Base-by-base conservation (phyloP, 2,797 vertebrate species). In the Odontamblyopus rebecca region DNA sequence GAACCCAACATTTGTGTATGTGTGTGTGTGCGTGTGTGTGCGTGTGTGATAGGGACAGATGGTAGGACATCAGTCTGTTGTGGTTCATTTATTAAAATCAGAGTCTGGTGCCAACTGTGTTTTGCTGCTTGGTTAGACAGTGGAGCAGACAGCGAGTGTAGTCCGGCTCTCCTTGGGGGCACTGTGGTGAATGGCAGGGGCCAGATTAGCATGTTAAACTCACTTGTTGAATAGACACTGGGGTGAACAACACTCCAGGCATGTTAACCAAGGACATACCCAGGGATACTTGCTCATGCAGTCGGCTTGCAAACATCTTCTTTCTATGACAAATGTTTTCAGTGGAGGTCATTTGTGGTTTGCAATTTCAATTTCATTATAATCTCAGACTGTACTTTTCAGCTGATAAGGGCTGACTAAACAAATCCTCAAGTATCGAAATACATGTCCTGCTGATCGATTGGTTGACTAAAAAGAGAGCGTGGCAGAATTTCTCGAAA, bases 161-260 rank as follows among this genome's bases (percentile, higher is more conserved):
- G 48, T 67, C 62, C 27, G 48, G 74, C 73, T 77, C 69, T 78
- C 78, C 75, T 75, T 82, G 71, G 27, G 70, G 70, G 76, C 73
- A 72, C 84, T 77, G 70, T 79, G 76, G 32, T 77, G 76, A 86
- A 85, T 79, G 79, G 80, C 79, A 75, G 67, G 69, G 75, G 77
- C 71, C 74, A 86, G 78, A 92, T 93, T 86, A 82, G 68, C 75
- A 77, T 80, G 82, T 85, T 86, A 84, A 80, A 85, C 82, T 86
- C 75, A 88, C 80, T 86, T 81, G 78, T 85, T 89, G 67, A 89
- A 77, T 78, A 85, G 76, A 69, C 71, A 74, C 15, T 18, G n/a
- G n/a, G 83, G 72, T 38, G 27, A 77, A 53, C 57, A 69, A 53
- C 57, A 69, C 32, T 53, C 56, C 67, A 54, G 78, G 66, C n/a